Percentiles rank a stretch among this genome's conserved stretches.
phyloP scores from a whole-genome alignment of 2,113 vertebrate species.

The Gadus macrocephalus region DNA sequence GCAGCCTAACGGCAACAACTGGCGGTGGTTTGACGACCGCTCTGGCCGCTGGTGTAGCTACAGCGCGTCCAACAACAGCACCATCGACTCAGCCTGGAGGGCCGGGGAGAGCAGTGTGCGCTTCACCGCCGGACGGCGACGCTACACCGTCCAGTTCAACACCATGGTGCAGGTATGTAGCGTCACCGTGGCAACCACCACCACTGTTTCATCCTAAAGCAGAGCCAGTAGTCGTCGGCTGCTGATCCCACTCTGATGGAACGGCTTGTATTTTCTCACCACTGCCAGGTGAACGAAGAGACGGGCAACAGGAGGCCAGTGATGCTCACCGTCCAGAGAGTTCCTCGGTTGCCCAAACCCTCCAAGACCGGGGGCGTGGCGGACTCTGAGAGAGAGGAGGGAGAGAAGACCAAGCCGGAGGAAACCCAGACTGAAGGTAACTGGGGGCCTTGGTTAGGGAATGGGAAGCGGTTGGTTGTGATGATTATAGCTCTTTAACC shows the following conservation, averaged over 20 bases:
- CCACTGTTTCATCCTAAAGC: neutral
- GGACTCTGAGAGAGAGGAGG: constrained; percentile 83
- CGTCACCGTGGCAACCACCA: too few relatives aligned
- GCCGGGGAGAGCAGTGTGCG: constrained; percentile 91
- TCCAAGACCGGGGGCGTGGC: constrained; percentile 76
- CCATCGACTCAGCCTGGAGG: constrained; percentile 90
- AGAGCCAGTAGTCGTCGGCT: neutral
- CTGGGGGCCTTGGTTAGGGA: too few relatives aligned
- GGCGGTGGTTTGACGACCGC: constrained; percentile 95
- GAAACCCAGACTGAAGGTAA: constrained; percentile 63
- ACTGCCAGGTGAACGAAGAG: constrained; percentile 86
- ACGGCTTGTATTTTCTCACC: neutral
- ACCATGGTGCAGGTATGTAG: constrained; percentile 89
- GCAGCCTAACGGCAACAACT: constrained; percentile 90
- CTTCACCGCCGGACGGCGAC: constrained; percentile 86
- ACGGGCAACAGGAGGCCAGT: constrained; percentile 89
- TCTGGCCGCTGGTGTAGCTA: constrained; percentile 95
- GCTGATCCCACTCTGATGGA: neutral
- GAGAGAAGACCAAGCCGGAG: constrained; percentile 67
- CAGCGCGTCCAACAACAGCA: constrained; percentile 92
- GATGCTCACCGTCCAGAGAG: constrained; percentile 86
- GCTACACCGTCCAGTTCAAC: constrained; percentile 93
- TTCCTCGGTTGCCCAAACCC: constrained; percentile 78
- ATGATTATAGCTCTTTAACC: neutral
- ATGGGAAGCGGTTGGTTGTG: too few relatives aligned